Conservation (phyloP, 2,888 invertebrate genomes). For the Endomychus coccineus region DNA sequence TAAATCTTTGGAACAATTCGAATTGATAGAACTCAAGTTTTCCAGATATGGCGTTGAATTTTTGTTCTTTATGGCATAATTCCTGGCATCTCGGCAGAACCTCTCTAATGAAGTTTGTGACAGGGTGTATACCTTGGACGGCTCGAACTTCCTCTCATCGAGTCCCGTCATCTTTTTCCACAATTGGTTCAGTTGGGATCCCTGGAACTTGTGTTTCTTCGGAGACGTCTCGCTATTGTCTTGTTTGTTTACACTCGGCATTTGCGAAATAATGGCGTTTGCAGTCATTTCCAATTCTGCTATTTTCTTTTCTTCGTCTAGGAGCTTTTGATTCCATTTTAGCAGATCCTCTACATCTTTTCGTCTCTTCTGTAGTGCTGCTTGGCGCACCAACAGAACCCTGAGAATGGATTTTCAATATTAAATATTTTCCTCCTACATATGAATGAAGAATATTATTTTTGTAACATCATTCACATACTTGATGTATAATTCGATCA, state of each 20-base stretch:
- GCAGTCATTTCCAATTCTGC: constrained; percentile 45
- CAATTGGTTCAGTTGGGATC: constrained; percentile 42
- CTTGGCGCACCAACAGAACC: constrained; percentile 45
- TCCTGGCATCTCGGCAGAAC: constrained; percentile 43
- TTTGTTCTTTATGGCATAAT: constrained; percentile 14
- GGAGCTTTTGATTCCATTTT: constrained; percentile 48
- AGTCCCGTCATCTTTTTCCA: constrained; percentile 44
- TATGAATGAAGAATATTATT: too few species aligned
- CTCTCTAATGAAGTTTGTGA: constrained; percentile 41
- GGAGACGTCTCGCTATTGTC: constrained; percentile 6
- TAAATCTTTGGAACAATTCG: too few species aligned
- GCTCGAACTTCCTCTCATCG: constrained; percentile 39
- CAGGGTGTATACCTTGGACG: constrained; percentile 39
- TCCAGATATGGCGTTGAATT: too few species aligned
- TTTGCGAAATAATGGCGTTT: constrained; percentile 33
- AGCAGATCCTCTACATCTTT: constrained; percentile 47
- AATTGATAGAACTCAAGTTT: constrained; percentile 1
- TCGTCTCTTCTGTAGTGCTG: constrained; percentile 43
- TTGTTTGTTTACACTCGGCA: constrained; percentile 16
- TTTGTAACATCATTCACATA: too few species aligned
- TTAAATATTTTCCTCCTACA: too few species aligned
- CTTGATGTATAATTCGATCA: too few species aligned
- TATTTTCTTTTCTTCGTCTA: constrained; percentile 49
- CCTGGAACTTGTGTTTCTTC: constrained; percentile 30
- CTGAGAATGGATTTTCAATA: too few species aligned